phyloP scores from a whole-genome alignment of 92 coral and sea anemone genomes.

The Desmophyllum pertusum region DNA sequence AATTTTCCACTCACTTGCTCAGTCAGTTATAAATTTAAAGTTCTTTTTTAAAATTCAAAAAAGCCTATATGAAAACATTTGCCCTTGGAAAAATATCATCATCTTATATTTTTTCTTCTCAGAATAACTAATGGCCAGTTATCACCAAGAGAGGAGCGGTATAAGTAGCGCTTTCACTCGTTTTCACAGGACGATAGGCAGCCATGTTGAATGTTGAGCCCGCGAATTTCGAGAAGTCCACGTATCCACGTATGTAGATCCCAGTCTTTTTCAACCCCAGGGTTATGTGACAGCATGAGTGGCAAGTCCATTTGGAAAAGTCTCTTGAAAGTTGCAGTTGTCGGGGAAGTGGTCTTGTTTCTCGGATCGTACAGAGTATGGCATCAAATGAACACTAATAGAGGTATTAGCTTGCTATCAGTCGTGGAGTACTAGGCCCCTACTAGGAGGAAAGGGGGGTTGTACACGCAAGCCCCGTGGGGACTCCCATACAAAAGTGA shows the following conservation, averaged over 20 bases:
- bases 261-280: slow-evolving; percentile 17
- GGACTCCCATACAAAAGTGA: too few species aligned
- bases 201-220: slow-evolving; percentile 36
- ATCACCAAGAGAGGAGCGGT: neutral
- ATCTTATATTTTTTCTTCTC: neutral
- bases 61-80: neutral
- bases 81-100: too few species aligned
- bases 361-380: slow-evolving; percentile 90
- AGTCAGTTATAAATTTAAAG: neutral
- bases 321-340: slow-evolving; percentile 69
- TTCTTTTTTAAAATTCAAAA: neutral
- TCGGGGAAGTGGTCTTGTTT: slow-evolving; percentile 82
- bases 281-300: neutral
- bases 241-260: slow-evolving; percentile 33
- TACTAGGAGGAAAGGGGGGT: too few species aligned
- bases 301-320: slow-evolving; percentile 7
- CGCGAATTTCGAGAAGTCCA: slow-evolving; percentile 19
- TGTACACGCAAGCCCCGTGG: too few species aligned
- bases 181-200: too few species aligned
- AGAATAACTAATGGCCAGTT: neutral
- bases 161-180: too few species aligned
- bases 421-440: too few species aligned
- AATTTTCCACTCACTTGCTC: neutral
- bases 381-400: slow-evolving; percentile 93
- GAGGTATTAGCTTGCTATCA: slow-evolving; percentile 57